phyloP scores from a whole-genome alignment of 1,140 invertebrate genomes.

The Planococcus citri region DNA sequence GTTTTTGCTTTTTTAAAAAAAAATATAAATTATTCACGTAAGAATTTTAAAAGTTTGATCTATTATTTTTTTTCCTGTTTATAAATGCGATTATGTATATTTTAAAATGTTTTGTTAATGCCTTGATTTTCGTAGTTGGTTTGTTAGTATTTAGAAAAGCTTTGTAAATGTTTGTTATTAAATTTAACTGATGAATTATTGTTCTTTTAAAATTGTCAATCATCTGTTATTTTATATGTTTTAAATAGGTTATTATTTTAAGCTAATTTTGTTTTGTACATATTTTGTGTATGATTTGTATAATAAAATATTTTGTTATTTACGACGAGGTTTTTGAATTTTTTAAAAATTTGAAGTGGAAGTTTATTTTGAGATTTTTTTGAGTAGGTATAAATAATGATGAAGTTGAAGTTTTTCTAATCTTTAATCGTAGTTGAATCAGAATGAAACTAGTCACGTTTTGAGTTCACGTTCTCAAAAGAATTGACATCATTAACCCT shows the following conservation, averaged over 20 bases:
- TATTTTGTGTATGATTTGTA: constrained; percentile 15
- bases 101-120: constrained; percentile 18
- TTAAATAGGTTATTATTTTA: constrained; percentile 9
- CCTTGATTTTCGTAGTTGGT: constrained; percentile 10
- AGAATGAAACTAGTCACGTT: too few relatives aligned
- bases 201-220: constrained; percentile 10
- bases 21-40: constrained; percentile 13
- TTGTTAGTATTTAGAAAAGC: constrained; percentile 11
- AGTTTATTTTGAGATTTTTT: too few relatives aligned
- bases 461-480: too few relatives aligned
- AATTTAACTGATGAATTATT: constrained; percentile 16
- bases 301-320: constrained; percentile 25
- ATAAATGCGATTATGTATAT: constrained; percentile 15
- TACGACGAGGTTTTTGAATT: not conserved
- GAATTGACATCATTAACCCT: too few relatives aligned
- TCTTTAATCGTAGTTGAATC: too few relatives aligned
- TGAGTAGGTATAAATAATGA: too few relatives aligned
- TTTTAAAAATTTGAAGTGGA: too few relatives aligned
- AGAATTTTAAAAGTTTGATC: not conserved
- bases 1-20: not conserved
- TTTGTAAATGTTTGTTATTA: constrained; percentile 14
- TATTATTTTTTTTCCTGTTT: not conserved
- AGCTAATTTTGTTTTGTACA: constrained; percentile 19
- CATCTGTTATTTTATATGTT: constrained; percentile 19
- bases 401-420: too few relatives aligned